Percentiles rank a stretch among this genome's conserved stretches.
Conservation (phyloP, 2,888 invertebrate species). For the Neoascia interrupta region DNA sequence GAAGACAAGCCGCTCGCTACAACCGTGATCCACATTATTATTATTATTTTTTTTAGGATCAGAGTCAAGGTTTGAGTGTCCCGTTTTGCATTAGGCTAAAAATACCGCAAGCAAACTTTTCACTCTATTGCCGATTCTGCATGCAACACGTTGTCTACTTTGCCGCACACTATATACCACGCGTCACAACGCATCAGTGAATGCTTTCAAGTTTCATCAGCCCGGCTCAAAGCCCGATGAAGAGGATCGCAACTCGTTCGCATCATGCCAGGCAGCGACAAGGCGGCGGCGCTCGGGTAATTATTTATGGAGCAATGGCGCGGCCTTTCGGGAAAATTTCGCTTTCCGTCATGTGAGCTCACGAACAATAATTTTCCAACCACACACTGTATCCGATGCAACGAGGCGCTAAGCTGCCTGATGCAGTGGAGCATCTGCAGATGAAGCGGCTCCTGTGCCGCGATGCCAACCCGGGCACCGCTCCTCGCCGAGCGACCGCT, state of each 20-base stretch:
- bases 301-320: slow-evolving; percentile 65
- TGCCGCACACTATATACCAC: no score
- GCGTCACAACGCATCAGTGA: slow-evolving; percentile 21
- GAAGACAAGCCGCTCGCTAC: no score
- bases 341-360: slow-evolving; percentile 68
- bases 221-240: slow-evolving; percentile 43
- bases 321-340: slow-evolving; percentile 66
- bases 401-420: slow-evolving; percentile 37
- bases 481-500: not conserved
- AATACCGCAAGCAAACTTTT: slow-evolving; percentile 64
- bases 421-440: not conserved
- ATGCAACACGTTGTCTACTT: slow-evolving; percentile 40
- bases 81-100: slow-evolving; percentile 63
- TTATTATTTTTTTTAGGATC: slow-evolving; percentile 70
- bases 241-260: slow-evolving; percentile 49
- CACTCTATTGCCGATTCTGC: slow-evolving; percentile 40
- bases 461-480: slow-evolving; percentile 1
- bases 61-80: slow-evolving; percentile 72
- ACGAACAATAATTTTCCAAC: slow-evolving; percentile 60
- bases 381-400: slow-evolving; percentile 49
- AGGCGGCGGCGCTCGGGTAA: no score
- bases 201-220: slow-evolving; percentile 62
- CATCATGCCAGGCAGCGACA: slow-evolving; percentile 63
- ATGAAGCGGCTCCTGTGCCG: slow-evolving; percentile 41
- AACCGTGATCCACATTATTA: slow-evolving; percentile 62